These are phyloP conservation scores for Mungos mungo DNA, from an alignment of 2,113 vertebrate genomes.

Conservation along the genomic window DNA sequence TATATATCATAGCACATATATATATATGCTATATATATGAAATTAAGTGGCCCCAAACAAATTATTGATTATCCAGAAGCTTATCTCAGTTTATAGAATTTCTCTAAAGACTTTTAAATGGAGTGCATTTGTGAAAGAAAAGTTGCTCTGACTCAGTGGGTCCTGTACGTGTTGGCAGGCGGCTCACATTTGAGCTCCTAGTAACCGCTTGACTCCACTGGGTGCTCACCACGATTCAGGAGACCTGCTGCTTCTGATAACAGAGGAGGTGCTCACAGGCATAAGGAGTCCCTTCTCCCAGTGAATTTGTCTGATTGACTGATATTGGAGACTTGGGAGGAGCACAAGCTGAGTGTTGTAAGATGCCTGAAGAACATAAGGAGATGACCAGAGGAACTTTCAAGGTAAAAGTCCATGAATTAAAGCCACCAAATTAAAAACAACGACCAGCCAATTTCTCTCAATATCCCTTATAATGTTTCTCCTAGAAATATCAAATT, in stretches of 20 bases:
- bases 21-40: not conserved
- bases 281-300: not conserved
- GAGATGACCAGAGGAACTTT: not conserved
- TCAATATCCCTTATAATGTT: not conserved
- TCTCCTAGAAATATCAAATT: not conserved
- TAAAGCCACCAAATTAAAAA: not conserved
- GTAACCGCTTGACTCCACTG: not conserved
- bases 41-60: not conserved
- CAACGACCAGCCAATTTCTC: not conserved
- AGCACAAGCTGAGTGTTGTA: not conserved
- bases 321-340: not conserved
- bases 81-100: not conserved
- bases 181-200: not conserved
- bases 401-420: not conserved
- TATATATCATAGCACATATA: no score
- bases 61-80: not conserved
- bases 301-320: not conserved
- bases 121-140: not conserved
- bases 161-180: not conserved
- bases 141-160: not conserved
- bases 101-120: not conserved
- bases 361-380: not conserved
- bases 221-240: not conserved
- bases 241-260: not conserved
- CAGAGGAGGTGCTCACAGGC: not conserved